phyloP scores from a whole-genome alignment of 2,113 vertebrate species.

The Pygoscelis adeliae region DNA sequence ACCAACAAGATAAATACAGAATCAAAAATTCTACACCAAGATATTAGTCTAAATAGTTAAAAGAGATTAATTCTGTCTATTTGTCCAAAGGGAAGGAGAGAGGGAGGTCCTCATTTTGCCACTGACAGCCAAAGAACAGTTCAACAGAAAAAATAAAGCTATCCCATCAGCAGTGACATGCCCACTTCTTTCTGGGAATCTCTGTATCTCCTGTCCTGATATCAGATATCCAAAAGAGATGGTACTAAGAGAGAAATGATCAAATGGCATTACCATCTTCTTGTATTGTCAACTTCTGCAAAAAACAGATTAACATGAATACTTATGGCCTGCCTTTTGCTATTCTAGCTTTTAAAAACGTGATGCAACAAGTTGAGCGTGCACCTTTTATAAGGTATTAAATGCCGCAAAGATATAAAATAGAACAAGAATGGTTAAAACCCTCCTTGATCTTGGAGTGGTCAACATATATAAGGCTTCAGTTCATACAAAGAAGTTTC shows the following conservation, averaged over 20 bases:
- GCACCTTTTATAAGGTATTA: neutral
- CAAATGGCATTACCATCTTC: neutral
- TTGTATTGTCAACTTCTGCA: neutral
- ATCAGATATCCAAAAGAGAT: neutral
- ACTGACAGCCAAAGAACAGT: neutral
- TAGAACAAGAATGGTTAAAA: neutral
- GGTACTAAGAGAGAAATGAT: neutral
- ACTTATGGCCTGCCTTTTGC: neutral
- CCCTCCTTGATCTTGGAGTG: neutral
- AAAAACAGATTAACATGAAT: neutral
- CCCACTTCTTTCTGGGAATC: neutral
- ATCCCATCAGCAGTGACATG: neutral
- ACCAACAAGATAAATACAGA: neutral
- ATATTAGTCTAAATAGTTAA: neutral
- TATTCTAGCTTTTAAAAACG: neutral
- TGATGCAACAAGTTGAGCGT: neutral
- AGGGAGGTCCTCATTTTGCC: neutral
- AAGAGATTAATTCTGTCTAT: neutral
- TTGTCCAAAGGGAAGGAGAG: neutral
- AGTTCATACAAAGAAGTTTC: neutral
- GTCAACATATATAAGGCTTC: neutral
- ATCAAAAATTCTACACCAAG: neutral
- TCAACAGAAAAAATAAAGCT: neutral
- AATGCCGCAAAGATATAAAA: neutral
- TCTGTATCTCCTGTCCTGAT: fast-evolving